Evolutionary conservation across 1,140 invertebrate species (phyloP).

Genomic region (Drosophila setifemur): DNA sequence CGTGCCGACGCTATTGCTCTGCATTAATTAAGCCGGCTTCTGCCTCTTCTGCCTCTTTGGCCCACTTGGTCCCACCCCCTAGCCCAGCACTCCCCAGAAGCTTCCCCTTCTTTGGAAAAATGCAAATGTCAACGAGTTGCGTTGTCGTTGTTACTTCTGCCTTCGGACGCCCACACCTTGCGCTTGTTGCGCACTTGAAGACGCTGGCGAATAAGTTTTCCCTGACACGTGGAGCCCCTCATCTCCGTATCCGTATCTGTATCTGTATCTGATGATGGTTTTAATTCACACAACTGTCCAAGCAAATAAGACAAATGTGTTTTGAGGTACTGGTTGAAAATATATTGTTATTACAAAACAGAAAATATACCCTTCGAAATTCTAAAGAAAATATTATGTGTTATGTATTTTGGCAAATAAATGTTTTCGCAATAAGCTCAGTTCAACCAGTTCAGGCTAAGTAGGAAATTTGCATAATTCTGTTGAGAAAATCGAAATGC

Average conservation of each 20-base stretch:
- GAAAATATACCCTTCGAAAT: too few species aligned
- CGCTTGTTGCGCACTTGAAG: constrained; percentile 61
- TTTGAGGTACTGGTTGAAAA: too few species aligned
- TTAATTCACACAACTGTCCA: constrained; percentile 19
- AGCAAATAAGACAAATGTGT: background rate
- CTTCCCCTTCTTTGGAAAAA: constrained; percentile 34
- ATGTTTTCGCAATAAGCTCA: too few species aligned
- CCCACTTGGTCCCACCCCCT: background rate
- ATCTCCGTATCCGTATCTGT: too few species aligned
- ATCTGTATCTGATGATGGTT: too few species aligned
- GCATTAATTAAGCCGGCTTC: constrained; percentile 68
- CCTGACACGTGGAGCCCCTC: background rate
- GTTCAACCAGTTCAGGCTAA: too few species aligned
- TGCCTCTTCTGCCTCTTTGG: background rate
- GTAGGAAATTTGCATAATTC: too few species aligned
- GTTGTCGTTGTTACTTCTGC: background rate
- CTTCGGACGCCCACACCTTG: constrained; percentile 27
- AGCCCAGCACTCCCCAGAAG: background rate
- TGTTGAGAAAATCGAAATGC: too few species aligned
- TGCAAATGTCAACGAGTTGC: constrained; percentile 63
- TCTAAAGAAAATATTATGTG: too few species aligned
- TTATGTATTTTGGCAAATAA: too few species aligned
- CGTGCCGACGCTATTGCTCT: constrained; percentile 59
- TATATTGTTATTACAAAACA: too few species aligned
- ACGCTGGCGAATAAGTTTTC: constrained; percentile 3